phyloP scores from a whole-genome alignment of 2,113 vertebrate species.

The Promerops cafer region DNA sequence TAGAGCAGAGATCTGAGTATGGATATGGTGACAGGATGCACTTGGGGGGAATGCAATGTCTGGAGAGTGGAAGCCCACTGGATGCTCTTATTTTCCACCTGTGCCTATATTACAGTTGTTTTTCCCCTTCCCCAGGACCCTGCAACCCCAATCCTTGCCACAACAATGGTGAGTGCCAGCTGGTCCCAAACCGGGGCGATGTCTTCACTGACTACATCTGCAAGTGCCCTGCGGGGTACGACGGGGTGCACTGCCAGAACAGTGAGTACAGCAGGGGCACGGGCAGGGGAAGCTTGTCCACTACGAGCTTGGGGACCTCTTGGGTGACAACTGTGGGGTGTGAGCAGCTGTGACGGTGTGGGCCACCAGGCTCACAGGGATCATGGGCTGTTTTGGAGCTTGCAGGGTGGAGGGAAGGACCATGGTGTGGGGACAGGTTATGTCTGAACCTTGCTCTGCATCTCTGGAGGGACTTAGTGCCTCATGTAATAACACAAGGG shows the following conservation, averaged over 20 bases:
- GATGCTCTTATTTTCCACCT: background rate
- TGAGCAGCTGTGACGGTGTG: background rate
- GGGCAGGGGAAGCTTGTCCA: fast-evolving
- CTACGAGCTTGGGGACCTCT: background rate
- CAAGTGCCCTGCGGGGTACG: conserved; percentile 80
- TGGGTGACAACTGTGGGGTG: fast-evolving
- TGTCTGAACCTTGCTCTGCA: background rate
- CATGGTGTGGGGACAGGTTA: fast-evolving
- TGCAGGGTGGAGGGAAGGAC: background rate
- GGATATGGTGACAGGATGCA: fast-evolving
- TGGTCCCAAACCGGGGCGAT: conserved; percentile 78
- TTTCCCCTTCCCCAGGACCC: conserved; percentile 71
- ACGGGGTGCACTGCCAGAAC: conserved; percentile 86
- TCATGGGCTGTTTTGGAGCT: background rate
- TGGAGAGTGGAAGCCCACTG: background rate
- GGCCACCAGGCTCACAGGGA: background rate
- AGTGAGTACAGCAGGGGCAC: conserved; percentile 69
- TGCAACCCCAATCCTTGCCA: conserved; percentile 89
- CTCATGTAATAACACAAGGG: background rate
- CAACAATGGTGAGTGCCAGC: conserved; percentile 79
- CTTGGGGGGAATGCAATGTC: background rate
- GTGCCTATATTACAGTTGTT: background rate
- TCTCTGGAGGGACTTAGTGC: background rate
- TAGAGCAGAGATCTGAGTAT: background rate
- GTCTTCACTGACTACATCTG: conserved; percentile 87